Evolutionary conservation across 2,888 invertebrate genomes (phyloP).

Genomic region (Poecilobothrus nobilitatus): DNA sequence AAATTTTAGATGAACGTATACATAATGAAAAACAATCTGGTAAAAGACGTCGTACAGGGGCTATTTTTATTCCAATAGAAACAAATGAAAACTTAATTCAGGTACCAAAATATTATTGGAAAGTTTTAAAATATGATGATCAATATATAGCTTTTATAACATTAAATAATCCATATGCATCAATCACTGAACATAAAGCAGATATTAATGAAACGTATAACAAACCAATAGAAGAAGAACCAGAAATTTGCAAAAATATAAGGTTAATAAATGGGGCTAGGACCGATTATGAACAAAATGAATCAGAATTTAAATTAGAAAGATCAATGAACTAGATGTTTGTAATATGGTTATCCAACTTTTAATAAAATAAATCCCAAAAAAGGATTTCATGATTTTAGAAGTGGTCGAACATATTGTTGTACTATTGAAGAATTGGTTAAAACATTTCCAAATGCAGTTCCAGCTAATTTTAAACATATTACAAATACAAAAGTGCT

Average conservation of each 20-base stretch:
- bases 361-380: not conserved
- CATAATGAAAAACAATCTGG: too few relatives aligned
- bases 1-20: too few relatives aligned
- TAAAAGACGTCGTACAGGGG: not conserved
- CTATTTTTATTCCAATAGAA: not conserved
- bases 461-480: not conserved
- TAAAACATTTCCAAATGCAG: not conserved
- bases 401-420: not conserved
- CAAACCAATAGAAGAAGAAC: too few relatives aligned
- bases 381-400: not conserved
- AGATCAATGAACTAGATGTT: constrained; percentile 27
- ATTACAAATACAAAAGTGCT: too few relatives aligned
- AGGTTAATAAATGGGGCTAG: too few relatives aligned
- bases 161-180: constrained; percentile 42
- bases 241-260: too few relatives aligned
- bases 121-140: constrained; percentile 40
- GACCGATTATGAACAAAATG: too few relatives aligned
- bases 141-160: constrained; percentile 45
- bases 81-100: constrained; percentile 33
- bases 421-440: not conserved
- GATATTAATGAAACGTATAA: too few relatives aligned
- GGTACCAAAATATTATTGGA: constrained; percentile 45
- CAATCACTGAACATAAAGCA: constrained; percentile 1
- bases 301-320: not conserved
- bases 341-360: constrained; percentile 35